A percentile compares a stretch with the other conserved stretches of the same genome.
These are phyloP conservation scores for Sinella curviseta DNA, from an alignment of 1,140 invertebrate genomes.

Conservation along the genomic window DNA sequence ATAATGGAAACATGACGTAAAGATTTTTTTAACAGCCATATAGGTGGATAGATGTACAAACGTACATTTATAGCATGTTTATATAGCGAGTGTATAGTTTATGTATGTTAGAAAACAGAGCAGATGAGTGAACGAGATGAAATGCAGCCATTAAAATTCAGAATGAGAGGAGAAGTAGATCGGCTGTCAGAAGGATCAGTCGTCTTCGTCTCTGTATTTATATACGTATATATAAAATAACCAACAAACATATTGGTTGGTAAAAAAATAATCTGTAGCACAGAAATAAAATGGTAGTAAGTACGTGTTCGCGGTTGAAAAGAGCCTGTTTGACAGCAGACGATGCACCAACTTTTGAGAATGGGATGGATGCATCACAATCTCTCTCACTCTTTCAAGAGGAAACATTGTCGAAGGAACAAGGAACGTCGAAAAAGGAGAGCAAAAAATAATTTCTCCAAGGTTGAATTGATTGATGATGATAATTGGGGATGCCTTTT, in stretches of 20 bases:
- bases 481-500: conserved; percentile 28
- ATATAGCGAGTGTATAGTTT: neutral
- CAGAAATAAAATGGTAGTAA: neutral
- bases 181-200: neutral
- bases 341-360: neutral
- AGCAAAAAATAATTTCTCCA: conserved; percentile 14
- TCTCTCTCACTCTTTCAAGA: neutral
- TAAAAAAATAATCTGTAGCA: neutral
- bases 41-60: neutral
- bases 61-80: neutral
- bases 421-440: neutral
- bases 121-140: conserved; percentile 6
- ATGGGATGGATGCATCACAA: neutral
- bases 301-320: neutral
- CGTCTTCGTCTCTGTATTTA: no score
- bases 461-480: conserved; percentile 33
- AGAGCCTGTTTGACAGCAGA: neutral
- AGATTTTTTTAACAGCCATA: neutral
- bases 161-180: neutral
- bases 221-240: neutral
- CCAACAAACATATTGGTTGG: neutral
- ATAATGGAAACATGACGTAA: conserved; percentile 17
- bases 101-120: neutral
- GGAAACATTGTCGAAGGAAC: neutral
- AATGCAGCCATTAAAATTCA: conserved; percentile 14